Conservation (phyloP, 1,140 invertebrate genomes). For the Nasonia vitripennis region DNA sequence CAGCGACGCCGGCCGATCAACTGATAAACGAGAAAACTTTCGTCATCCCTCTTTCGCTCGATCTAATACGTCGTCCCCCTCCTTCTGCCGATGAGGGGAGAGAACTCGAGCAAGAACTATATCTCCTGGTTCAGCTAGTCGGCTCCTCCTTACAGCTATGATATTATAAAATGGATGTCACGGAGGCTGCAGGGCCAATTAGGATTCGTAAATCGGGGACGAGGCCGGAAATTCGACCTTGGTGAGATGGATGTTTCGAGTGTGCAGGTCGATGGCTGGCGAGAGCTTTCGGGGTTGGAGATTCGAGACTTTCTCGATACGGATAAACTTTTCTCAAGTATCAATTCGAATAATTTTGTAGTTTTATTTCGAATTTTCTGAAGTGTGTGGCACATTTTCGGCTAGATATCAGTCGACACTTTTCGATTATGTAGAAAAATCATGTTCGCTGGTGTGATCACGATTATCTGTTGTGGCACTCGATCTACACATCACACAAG, state of each 20-base stretch:
- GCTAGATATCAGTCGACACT: too few species aligned
- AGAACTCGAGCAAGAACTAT: background rate
- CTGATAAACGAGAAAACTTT: slow-evolving; percentile 48
- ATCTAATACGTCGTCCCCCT: background rate
- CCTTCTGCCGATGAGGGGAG: background rate
- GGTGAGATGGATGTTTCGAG: background rate
- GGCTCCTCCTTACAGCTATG: background rate
- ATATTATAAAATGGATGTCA: background rate
- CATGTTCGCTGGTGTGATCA: too few species aligned
- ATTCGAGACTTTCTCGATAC: too few species aligned
- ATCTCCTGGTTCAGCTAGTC: background rate
- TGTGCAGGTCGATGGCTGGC: too few species aligned
- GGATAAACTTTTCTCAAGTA: too few species aligned
- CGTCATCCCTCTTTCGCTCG: slow-evolving; percentile 26
- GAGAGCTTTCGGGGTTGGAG: too few species aligned
- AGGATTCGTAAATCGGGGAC: slow-evolving; percentile 8
- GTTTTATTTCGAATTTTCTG: too few species aligned
- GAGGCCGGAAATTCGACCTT: background rate
- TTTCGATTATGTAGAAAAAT: too few species aligned
- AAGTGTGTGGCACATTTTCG: too few species aligned
- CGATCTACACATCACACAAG: too few species aligned
- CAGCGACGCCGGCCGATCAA: slow-evolving; percentile 20
- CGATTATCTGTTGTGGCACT: too few species aligned
- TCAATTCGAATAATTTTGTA: too few species aligned
- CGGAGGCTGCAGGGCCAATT: background rate